Evolutionary conservation across 2,797 vertebrate genomes (phyloP), one percentile per base, ranked within the genome.

Genomic region (Myotis daubentonii): DNA sequence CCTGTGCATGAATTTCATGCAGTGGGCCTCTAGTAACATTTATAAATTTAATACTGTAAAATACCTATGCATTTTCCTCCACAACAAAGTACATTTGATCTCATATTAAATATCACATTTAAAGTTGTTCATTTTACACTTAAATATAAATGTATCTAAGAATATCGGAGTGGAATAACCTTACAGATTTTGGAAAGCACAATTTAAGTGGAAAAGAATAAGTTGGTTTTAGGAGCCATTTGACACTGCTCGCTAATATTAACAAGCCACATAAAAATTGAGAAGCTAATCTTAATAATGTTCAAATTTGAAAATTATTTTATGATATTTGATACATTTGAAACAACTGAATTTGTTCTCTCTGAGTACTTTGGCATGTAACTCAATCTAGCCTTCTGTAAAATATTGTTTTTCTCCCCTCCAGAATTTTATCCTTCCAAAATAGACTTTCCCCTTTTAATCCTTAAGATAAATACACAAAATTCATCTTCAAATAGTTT

Each of bases 281-380:
- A 89, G 53, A 96, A 19, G 30, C 20, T 94, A 78, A 87, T 72
- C 28, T 85, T 89, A 94, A 92, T 62, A 75, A 68, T 38, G 76
- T 76, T 94, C 25, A 91, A 93, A 95, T 90, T 92, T 91, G 62
- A 94, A 92, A 95, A 93, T 93, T 94, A 87, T 10, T 38, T 83
- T 82, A 90, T 91, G 57, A 92, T 86, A 92, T 87, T 88, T 92
- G 28, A 92, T 84, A 88, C 33, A 82, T 70, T 90, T 94, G 55
- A 96, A 92, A 94, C 41, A 96, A 92, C 84, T 91, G 53, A 94
- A 89, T 82, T 94, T 81, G 16, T 91, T 95, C n/a, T 72, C 25
- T 85, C 1, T 83, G 66, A 87, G 33, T 87, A 65, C 13, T 79
- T 81, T 91, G 60, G 68, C 72, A 85, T 89, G 36, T 66, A 93